Evolutionary conservation across 2,113 vertebrate genomes (phyloP), one percentile per base, ranked within the genome.

Genomic region (Indri indri): DNA sequence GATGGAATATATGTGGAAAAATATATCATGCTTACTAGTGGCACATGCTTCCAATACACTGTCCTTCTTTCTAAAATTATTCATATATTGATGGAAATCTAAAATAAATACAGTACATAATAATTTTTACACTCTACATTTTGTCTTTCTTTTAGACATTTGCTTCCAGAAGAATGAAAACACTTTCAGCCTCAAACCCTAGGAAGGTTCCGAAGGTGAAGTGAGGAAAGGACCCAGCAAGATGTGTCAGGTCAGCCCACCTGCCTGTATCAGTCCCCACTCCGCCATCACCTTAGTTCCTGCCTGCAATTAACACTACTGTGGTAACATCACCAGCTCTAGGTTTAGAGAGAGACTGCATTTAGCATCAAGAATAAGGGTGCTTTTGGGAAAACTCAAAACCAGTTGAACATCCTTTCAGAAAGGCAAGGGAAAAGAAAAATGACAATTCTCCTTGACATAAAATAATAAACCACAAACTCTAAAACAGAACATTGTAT

Each of bases 341-440:
- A 74, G 63, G 79, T 71, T 86, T 86, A 95, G 93, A 93, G 66
- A 54, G 61, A 94, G 79, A 86, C 6, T 47, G 57, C 45, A 71
- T 88, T 97, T 90, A 90, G 83, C 32, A 73, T 94, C 95, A 93
- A 87, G 89, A 95, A 95, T 32, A 66, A 97, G 40, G 25, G 65
- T 89, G 68, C 86, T 94, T 82, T 91, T n/a, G 79, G 66, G 68
- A 94, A 95, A 77, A 92, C 50, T 40, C 52, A 92, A 97, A 96
- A 65, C n/a, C 52, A 90, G 89, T 92, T 34, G 87, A 91, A 90
- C 68, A 82, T 59, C 22, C 23, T 90, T 90, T 96, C 84, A 92
- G 74, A 96, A 95, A 91, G 61, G 14, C 91, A 83, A 25, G 7
- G n/a, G 20, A 30, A 45, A 50, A 47, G 40, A 86, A 88, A 12